phyloP scores from a whole-genome alignment of 2,888 invertebrate species.

The Callinectes sapidus region DNA sequence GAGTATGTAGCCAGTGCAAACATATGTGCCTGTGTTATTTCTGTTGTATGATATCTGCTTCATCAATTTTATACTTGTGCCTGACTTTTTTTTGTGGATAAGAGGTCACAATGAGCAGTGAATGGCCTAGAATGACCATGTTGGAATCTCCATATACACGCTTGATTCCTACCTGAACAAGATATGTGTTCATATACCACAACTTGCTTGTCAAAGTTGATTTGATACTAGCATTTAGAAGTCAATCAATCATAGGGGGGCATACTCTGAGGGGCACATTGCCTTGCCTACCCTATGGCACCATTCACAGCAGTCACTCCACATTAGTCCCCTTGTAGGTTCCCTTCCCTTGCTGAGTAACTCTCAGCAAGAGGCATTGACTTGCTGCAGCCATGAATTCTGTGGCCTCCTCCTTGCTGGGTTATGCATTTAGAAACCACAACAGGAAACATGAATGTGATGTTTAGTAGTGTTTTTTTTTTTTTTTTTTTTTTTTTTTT shows the following conservation, averaged over 20 bases:
- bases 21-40: conserved; percentile 2
- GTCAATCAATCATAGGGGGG: too few relatives aligned
- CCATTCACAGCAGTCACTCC: too few relatives aligned
- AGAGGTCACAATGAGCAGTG: not conserved
- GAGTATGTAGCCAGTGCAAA: not conserved
- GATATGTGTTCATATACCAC: not conserved
- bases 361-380: too few relatives aligned
- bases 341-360: too few relatives aligned
- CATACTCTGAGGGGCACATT: too few relatives aligned
- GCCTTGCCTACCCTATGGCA: too few relatives aligned
- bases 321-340: too few relatives aligned
- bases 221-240: not conserved
- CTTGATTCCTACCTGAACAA: not conserved
- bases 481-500: too few relatives aligned
- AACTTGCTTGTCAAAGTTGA: not conserved
- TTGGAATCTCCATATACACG: not conserved
- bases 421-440: not conserved
- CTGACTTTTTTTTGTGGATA: not conserved
- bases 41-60: not conserved
- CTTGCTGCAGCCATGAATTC: too few relatives aligned
- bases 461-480: not conserved
- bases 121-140: not conserved
- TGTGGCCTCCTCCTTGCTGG: too few relatives aligned
- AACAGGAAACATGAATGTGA: not conserved
- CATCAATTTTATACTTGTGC: not conserved